These are phyloP conservation scores for Trialeurodes vaporariorum DNA, from an alignment of 1,140 invertebrate genomes.

Conservation along the genomic window DNA sequence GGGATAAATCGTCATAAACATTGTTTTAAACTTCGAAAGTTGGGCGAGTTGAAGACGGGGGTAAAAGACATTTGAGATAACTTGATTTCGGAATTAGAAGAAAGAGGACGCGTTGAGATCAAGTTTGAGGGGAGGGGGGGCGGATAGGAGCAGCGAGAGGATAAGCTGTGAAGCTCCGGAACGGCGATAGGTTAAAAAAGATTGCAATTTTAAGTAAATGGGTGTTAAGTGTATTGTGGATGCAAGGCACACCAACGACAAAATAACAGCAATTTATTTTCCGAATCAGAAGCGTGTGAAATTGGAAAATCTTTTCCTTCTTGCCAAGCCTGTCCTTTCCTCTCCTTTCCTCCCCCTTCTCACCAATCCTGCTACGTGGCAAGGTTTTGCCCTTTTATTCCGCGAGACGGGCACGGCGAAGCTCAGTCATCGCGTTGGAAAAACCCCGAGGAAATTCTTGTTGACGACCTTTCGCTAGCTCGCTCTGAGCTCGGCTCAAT, in stretches of 20 bases:
- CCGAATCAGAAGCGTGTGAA: background rate
- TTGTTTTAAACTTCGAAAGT: slow-evolving; percentile 1
- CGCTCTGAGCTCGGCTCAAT: too few species aligned
- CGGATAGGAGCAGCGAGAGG: too few species aligned
- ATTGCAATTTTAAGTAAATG: background rate
- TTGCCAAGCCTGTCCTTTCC: background rate
- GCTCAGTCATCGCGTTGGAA: too few species aligned
- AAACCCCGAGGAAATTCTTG: too few species aligned
- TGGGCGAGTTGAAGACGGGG: background rate
- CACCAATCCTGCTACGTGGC: background rate
- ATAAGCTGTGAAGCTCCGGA: background rate
- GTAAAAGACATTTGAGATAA: background rate
- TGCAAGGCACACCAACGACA: background rate
- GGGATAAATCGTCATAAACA: background rate
- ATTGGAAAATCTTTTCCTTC: background rate
- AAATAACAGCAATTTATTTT: background rate
- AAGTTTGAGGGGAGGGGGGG: too few species aligned
- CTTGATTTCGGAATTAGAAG: background rate
- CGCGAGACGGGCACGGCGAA: too few species aligned
- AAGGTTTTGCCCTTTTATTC: background rate
- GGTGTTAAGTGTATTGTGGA: background rate
- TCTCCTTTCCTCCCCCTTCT: background rate
- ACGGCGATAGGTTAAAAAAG: background rate
- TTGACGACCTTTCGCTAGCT: too few species aligned
- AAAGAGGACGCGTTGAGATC: background rate